Evolutionary conservation across 2,113 vertebrate genomes (phyloP).

Genomic region (Prunella himalayana): DNA sequence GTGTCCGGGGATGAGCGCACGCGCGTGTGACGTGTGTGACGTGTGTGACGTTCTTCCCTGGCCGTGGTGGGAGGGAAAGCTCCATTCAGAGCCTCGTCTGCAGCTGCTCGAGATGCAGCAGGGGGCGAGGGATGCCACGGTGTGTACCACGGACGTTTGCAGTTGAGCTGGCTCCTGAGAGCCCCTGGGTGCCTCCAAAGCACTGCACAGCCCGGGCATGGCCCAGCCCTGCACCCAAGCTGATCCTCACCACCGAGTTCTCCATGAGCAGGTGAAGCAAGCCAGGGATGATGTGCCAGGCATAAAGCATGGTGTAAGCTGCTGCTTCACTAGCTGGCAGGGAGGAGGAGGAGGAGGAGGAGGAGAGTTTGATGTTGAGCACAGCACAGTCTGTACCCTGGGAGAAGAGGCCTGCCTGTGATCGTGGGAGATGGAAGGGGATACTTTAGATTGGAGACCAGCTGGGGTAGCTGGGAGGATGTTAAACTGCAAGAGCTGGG

Average conservation of each 20-base stretch:
- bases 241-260: background rate
- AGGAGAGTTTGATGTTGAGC: background rate
- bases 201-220: rapidly evolving
- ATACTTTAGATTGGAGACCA: background rate
- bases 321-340: background rate
- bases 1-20: background rate
- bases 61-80: background rate
- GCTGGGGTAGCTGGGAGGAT: background rate
- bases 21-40: rapidly evolving
- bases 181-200: background rate
- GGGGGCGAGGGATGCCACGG: background rate
- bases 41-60: background rate
- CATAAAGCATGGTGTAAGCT: background rate
- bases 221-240: background rate
- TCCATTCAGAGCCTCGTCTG: background rate
- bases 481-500: background rate
- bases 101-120: background rate
- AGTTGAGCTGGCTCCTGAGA: background rate
- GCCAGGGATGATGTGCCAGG: background rate
- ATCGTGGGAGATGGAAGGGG: background rate
- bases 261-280: background rate
- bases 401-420: background rate
- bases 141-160: rapidly evolving
- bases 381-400: background rate
- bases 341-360: background rate